A percentile compares a stretch with the other conserved stretches of the same genome.
phyloP scores from a whole-genome alignment of 2,797 vertebrate species.

The Harpagifer antarcticus region DNA sequence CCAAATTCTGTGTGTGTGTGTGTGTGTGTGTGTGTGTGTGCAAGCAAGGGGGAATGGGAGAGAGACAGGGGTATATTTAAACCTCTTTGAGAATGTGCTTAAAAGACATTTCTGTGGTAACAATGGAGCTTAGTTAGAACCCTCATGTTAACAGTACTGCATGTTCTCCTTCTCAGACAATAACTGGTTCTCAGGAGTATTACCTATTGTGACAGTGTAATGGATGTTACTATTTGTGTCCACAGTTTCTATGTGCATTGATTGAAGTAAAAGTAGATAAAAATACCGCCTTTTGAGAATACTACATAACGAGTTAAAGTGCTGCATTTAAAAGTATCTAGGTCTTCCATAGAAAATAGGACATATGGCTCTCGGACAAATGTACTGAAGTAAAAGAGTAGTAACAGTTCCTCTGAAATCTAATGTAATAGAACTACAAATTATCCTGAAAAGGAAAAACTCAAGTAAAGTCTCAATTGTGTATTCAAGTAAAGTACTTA shows the following conservation, averaged over 20 bases:
- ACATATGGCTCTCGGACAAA: background rate
- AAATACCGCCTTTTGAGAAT: background rate
- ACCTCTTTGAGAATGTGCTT: constrained; percentile 44
- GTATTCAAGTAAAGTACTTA: background rate
- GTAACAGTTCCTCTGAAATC: background rate
- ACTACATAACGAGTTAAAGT: background rate
- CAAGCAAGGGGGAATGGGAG: constrained; percentile 8
- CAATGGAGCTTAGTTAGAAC: constrained; percentile 50
- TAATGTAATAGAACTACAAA: background rate
- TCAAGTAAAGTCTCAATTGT: background rate
- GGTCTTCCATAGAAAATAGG: background rate
- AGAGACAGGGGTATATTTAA: constrained; percentile 48
- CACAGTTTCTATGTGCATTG: background rate
- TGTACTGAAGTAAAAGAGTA: background rate
- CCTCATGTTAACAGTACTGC: constrained; percentile 26
- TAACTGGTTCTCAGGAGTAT: constrained; percentile 18
- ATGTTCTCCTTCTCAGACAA: constrained; percentile 37
- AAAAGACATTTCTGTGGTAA: constrained; percentile 53
- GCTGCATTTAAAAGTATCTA: background rate
- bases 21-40: constrained; percentile 15
- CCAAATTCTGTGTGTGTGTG: constrained; percentile 40
- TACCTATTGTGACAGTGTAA: constrained; percentile 20
- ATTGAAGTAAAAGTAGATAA: background rate
- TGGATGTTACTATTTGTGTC: constrained; percentile 22
- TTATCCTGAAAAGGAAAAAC: background rate